phyloP scores from a whole-genome alignment of 2,797 vertebrate species.

The Allobates femoralis region DNA sequence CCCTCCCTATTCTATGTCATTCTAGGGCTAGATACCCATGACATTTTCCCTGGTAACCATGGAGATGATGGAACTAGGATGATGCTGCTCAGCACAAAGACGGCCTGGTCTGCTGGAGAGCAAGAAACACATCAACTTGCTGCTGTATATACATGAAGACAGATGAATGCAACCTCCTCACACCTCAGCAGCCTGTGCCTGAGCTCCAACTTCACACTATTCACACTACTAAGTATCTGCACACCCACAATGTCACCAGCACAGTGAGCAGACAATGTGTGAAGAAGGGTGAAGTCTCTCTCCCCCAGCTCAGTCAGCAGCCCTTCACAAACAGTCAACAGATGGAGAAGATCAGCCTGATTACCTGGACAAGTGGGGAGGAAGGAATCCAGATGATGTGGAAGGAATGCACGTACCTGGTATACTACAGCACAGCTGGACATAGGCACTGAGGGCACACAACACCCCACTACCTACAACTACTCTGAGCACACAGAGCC shows the following conservation, averaged over 20 bases:
- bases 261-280: background rate
- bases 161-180: background rate
- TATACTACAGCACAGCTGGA: conserved; percentile 62
- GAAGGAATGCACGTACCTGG: conserved; percentile 67
- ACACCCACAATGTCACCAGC: background rate
- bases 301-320: background rate
- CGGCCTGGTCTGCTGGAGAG: conserved; percentile 41
- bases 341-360: background rate
- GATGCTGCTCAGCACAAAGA: conserved; percentile 70
- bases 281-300: background rate
- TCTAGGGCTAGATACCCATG: conserved; percentile 33
- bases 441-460: conserved; percentile 52
- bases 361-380: background rate
- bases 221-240: background rate
- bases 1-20: conserved; percentile 1
- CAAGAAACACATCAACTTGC: conserved; percentile 25
- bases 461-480: conserved; percentile 60
- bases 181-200: background rate
- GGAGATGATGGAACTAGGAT: conserved; percentile 69
- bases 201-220: background rate
- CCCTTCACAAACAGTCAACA: conserved; percentile 10
- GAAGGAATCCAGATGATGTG: background rate
- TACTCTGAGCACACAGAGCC: conserved; percentile 72
- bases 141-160: background rate
- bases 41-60: conserved; percentile 71